These are phyloP conservation scores for Ceratotherium simum DNA, from an alignment of 2,113 vertebrate genomes.

Conservation along the genomic window DNA sequence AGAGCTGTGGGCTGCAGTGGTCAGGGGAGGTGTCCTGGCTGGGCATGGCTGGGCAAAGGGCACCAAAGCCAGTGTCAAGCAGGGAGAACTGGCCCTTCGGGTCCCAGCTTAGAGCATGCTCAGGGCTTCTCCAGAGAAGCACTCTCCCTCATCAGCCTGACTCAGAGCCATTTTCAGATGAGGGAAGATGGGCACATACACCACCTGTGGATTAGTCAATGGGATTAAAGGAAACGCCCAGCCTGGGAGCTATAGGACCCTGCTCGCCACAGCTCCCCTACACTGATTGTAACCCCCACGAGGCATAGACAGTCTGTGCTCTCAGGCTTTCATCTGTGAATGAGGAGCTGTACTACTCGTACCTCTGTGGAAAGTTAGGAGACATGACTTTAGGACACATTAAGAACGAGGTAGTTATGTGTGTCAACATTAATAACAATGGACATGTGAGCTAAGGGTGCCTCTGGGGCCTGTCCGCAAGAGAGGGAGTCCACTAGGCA, in stretches of 20 bases:
- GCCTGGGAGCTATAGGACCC: not conserved
- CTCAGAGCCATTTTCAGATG: not conserved
- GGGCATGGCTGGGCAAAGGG: accelerated
- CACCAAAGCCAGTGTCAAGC: accelerated
- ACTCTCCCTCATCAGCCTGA: not conserved
- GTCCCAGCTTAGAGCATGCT: no score
- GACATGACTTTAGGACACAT: not conserved
- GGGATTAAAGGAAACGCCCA: not conserved
- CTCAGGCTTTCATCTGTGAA: not conserved
- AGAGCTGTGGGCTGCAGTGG: no score
- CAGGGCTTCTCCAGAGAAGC: no score
- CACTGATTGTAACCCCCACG: no score
- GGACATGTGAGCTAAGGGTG: not conserved
- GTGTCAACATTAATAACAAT: accelerated
- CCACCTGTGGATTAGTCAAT: accelerated
- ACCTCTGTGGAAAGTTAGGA: not conserved
- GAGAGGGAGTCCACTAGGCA: accelerated
- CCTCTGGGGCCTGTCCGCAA: not conserved
- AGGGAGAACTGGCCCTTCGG: accelerated
- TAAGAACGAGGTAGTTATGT: not conserved
- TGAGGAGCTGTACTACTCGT: not conserved
- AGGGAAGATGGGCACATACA: not conserved
- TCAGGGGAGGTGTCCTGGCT: accelerated
- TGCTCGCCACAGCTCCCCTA: accelerated
- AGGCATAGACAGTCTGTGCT: not conserved